Conservation (phyloP, 2,113 vertebrate genomes). For the Grammomys surdaster region DNA sequence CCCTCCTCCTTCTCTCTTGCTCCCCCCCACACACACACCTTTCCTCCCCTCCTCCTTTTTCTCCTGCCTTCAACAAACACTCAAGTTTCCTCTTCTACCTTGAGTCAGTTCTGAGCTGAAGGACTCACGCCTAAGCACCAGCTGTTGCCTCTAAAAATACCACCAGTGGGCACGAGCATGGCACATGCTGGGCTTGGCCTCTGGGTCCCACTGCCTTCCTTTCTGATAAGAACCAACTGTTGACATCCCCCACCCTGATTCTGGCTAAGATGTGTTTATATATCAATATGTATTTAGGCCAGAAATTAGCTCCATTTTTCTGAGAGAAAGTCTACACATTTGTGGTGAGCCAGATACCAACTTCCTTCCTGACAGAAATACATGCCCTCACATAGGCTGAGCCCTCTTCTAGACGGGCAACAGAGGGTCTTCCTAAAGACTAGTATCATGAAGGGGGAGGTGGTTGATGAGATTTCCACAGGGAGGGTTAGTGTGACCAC, state of each 20-base stretch:
- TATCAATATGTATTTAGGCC: neutral
- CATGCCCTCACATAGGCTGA: neutral
- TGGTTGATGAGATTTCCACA: neutral
- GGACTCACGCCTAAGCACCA: fast-evolving
- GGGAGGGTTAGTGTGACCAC: no score
- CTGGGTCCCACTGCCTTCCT: neutral
- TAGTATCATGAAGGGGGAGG: neutral
- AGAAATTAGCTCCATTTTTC: fast-evolving
- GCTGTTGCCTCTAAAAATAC: constrained; percentile 5
- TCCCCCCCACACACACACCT: no score
- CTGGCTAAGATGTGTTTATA: neutral
- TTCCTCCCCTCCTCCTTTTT: fast-evolving
- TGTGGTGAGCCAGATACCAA: neutral
- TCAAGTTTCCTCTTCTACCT: neutral
- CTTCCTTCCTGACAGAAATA: neutral
- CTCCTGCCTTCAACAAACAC: neutral
- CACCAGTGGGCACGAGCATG: fast-evolving
- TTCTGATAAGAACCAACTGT: constrained; percentile 53
- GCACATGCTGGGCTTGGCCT: neutral
- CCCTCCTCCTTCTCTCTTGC: no score
- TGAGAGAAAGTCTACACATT: neutral
- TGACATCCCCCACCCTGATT: neutral
- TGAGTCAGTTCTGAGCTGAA: neutral
- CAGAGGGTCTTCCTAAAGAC: neutral
- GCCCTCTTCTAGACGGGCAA: neutral